Percentiles rank a stretch among this genome's conserved stretches.
Evolutionary conservation across 1,140 invertebrate species (phyloP).

Genomic region (Hyles euphorbiae): DNA sequence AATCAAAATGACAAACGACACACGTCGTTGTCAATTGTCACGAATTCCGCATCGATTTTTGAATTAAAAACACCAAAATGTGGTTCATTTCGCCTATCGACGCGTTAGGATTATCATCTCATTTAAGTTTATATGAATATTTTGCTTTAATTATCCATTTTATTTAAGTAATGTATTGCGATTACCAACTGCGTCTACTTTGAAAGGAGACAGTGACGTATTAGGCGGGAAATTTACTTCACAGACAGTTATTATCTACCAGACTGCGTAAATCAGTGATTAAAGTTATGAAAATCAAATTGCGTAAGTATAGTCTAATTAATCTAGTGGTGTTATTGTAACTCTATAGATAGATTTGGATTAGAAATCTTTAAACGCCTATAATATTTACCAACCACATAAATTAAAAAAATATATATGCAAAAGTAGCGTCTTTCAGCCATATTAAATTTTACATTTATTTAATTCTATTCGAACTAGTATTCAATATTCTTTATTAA

Average conservation of each 20-base stretch:
- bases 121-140: too few relatives aligned
- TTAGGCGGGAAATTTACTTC: slow-evolving; percentile 28
- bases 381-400: too few relatives aligned
- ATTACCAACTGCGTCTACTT: slow-evolving; percentile 22
- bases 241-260: slow-evolving; percentile 36
- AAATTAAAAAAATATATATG: too few relatives aligned
- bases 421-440: too few relatives aligned
- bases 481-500: too few relatives aligned
- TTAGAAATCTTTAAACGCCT: too few relatives aligned
- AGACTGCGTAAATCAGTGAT: slow-evolving; percentile 69
- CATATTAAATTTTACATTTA: too few relatives aligned
- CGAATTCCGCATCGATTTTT: slow-evolving; percentile 53
- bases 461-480: too few relatives aligned
- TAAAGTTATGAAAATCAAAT: slow-evolving; percentile 72
- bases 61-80: slow-evolving; percentile 43
- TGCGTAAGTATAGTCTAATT: slow-evolving; percentile 49
- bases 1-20: slow-evolving; percentile 57
- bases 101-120: not conserved
- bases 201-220: slow-evolving; percentile 8
- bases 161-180: too few relatives aligned
- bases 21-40: slow-evolving; percentile 65
- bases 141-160: too few relatives aligned
- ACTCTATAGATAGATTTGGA: too few relatives aligned
- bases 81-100: slow-evolving; percentile 32
- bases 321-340: too few relatives aligned